Base-by-base conservation (phyloP, 2,113 vertebrate genomes). In the Sapayoa aenigma region DNA sequence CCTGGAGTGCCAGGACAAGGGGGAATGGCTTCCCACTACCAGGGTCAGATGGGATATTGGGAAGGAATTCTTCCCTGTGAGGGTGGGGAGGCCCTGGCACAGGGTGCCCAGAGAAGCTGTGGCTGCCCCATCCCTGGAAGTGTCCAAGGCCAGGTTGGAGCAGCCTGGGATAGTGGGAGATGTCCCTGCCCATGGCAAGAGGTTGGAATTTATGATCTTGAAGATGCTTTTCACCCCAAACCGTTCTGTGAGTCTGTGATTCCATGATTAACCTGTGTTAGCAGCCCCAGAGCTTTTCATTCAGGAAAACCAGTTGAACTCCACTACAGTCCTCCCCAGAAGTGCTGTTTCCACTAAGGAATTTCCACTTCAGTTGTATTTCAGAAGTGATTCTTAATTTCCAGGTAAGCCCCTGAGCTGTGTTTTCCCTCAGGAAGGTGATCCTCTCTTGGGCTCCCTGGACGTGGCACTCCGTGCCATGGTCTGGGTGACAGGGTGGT, bases 131-230 rank as follows among this genome's bases (percentile, higher is more conserved):
- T n/a, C n/a, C n/a, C n/a, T 20, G 69, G 39, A 0, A 68, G 13
- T 53, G 47, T 1, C 53, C 53, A 68, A 60, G 47, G 16, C 3
- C 30, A 23, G 47, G 25, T 0, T 69, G 41, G 35, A 55, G 21
- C 21, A 23, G 0, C 17, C 39, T 47, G 47, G 39, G 4, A 0
- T 0, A 13, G n/a, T 2, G 55, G 8, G 3, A 76, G 6, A 6
- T 69, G 41, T 62, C n/a, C n/a, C n/a, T n/a, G 46, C 33, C 33
- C 3, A 3, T 28, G 66, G 30, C 41, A 25, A 12, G 9, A 39
- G 2, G 2, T 60, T 60, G 35, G 7, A 5, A 56, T 14, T 50
- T 1, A 17, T 21, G 39, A 17, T 7, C 4, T 62, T 62, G 14
- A 2, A 55, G 4, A 9, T 62, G n/a, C 11, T 2, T 55, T 41